Evolutionary conservation across 2,113 vertebrate species (phyloP).

Genomic region (Condylura cristata): DNA sequence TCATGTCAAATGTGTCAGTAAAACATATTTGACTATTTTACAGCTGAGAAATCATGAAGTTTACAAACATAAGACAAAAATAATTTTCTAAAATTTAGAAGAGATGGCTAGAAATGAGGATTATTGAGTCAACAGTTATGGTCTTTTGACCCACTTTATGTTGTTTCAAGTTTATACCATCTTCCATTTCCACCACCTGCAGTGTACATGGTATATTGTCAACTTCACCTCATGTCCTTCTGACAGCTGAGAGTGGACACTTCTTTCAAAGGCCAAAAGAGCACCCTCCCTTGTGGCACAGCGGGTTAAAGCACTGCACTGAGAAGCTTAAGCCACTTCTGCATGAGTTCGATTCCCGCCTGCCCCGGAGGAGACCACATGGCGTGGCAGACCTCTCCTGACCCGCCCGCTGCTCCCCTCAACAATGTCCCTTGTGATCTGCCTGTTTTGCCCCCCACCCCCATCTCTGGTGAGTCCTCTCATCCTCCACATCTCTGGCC

Average conservation of each 20-base stretch:
- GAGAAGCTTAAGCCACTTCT: too few species aligned
- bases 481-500: too few species aligned
- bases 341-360: too few species aligned
- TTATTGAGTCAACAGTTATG: not conserved
- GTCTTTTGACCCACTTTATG: not conserved
- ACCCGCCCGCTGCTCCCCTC: too few species aligned
- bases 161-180: not conserved
- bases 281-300: too few species aligned
- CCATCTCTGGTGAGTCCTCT: too few species aligned
- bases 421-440: too few species aligned
- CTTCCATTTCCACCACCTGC: accelerated
- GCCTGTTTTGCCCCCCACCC: too few species aligned
- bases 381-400: too few species aligned
- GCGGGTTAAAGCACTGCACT: too few species aligned
- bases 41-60: not conserved
- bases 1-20: not conserved
- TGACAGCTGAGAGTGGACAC: not conserved
- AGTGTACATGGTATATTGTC: accelerated
- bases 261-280: too few species aligned
- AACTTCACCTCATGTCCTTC: not conserved
- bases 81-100: not conserved
- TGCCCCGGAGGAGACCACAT: too few species aligned
- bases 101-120: not conserved
- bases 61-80: not conserved
- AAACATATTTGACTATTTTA: not conserved